phyloP scores from a whole-genome alignment of 2,888 invertebrate species.

The Campoplex nolae region DNA sequence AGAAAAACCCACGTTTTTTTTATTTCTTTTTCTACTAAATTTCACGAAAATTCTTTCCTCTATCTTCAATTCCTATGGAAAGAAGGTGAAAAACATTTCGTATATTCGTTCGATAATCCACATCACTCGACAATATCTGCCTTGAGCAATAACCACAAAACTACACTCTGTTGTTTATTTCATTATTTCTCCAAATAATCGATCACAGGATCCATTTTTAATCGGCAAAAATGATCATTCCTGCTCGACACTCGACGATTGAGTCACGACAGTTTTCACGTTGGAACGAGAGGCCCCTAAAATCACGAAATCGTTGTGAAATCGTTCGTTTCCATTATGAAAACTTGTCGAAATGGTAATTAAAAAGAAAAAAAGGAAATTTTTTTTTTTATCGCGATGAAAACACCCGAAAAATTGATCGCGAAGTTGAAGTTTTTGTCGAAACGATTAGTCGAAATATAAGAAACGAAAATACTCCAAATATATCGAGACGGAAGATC shows the following conservation, averaged over 20 bases:
- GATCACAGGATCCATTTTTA: conserved; percentile 21
- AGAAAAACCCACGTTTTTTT: neutral
- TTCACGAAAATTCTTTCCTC: conserved; percentile 10
- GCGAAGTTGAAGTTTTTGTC: neutral
- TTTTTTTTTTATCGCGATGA: neutral
- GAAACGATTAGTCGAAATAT: neutral
- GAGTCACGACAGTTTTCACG: neutral
- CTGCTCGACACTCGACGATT: neutral
- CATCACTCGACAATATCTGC: conserved; percentile 14
- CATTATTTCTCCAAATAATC: neutral
- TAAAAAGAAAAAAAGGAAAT: neutral
- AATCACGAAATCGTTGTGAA: neutral
- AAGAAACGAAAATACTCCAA: neutral
- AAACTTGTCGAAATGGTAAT: conserved; percentile 1
- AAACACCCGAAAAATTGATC: neutral
- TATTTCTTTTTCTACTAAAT: conserved; percentile 16
- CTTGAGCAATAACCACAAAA: neutral
- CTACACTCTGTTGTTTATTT: neutral
- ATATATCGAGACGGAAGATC: conserved; percentile 17
- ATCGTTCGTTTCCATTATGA: conserved; percentile 56
- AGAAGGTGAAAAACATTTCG: neutral
- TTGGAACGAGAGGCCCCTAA: neutral
- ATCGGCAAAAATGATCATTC: neutral
- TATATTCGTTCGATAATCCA: conserved; percentile 31
- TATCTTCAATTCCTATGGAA: conserved; percentile 28